Evolutionary conservation across 2,113 vertebrate species (phyloP).

Genomic region (Trematomus loennbergii): DNA sequence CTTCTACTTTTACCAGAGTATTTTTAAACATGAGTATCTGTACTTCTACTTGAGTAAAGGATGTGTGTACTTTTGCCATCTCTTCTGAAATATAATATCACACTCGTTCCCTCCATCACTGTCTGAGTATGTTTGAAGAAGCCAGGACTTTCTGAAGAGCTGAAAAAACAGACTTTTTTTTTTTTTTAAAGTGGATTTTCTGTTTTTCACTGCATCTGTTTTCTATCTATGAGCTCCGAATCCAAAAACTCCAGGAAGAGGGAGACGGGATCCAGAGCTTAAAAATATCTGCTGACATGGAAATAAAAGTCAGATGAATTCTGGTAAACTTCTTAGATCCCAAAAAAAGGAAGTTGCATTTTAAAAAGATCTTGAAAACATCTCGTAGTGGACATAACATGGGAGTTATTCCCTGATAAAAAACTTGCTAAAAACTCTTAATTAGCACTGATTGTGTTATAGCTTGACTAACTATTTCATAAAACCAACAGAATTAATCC

Average conservation of each 20-base stretch:
- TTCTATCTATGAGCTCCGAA: neutral
- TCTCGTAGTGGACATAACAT: neutral
- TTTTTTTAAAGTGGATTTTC: neutral
- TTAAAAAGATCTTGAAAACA: neutral
- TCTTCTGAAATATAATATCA: too few relatives aligned
- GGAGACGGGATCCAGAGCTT: conserved; percentile 3
- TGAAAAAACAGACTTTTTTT: conserved; percentile 23
- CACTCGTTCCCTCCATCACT: neutral
- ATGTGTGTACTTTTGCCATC: too few relatives aligned
- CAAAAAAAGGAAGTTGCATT: neutral
- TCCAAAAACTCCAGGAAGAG: conserved; percentile 17
- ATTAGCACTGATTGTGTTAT: too few relatives aligned
- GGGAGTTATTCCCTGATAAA: too few relatives aligned
- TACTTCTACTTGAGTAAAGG: too few relatives aligned
- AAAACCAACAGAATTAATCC: too few relatives aligned
- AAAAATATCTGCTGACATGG: conserved; percentile 25
- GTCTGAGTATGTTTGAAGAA: neutral
- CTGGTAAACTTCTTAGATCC: neutral
- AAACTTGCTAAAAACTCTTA: too few relatives aligned
- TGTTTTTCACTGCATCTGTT: conserved; percentile 21
- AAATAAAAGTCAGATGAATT: conserved; percentile 3
- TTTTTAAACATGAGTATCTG: too few relatives aligned
- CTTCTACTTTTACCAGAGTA: too few relatives aligned
- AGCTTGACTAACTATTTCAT: too few relatives aligned
- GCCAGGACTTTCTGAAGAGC: neutral